These are phyloP conservation scores for Heliconius ismenius DNA, from an alignment of 2,888 invertebrate genomes.

Conservation along the genomic window DNA sequence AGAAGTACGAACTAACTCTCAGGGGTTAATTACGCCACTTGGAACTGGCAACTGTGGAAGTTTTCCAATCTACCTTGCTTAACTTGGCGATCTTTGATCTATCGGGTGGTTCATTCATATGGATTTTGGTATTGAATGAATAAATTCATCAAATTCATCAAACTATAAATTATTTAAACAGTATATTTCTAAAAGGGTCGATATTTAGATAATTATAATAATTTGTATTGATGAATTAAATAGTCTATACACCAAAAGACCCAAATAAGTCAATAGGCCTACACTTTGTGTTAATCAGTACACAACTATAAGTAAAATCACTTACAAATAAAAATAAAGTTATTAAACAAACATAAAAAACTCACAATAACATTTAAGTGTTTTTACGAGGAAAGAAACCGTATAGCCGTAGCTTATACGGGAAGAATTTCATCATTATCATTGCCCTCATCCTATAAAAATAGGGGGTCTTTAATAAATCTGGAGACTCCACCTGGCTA, in stretches of 20 bases:
- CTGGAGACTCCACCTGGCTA: conserved; percentile 50
- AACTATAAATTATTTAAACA: no score
- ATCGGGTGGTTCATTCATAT: conserved; percentile 11
- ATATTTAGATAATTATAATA: no score
- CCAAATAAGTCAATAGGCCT: not conserved
- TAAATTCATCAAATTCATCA: no score
- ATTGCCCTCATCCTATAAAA: conserved; percentile 23
- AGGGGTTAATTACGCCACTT: conserved; percentile 34
- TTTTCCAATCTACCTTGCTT: conserved; percentile 40
- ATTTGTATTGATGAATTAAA: no score
- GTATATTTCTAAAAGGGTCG: no score
- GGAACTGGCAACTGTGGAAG: conserved; percentile 32
- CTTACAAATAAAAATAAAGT: not conserved
- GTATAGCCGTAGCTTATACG: conserved; percentile 14
- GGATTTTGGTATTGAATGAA: not conserved
- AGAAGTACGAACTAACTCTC: conserved; percentile 22
- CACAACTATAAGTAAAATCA: not conserved
- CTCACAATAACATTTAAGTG: conserved; percentile 4
- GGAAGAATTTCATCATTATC: conserved; percentile 36
- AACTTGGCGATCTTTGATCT: conserved; percentile 25
- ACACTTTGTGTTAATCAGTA: not conserved
- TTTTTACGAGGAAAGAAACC: conserved; percentile 5
- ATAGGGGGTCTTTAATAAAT: conserved; percentile 36
- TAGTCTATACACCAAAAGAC: no score
- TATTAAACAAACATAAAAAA: conserved; percentile 4